Conservation (phyloP, 2,113 vertebrate species). For the Quiscalus mexicanus region DNA sequence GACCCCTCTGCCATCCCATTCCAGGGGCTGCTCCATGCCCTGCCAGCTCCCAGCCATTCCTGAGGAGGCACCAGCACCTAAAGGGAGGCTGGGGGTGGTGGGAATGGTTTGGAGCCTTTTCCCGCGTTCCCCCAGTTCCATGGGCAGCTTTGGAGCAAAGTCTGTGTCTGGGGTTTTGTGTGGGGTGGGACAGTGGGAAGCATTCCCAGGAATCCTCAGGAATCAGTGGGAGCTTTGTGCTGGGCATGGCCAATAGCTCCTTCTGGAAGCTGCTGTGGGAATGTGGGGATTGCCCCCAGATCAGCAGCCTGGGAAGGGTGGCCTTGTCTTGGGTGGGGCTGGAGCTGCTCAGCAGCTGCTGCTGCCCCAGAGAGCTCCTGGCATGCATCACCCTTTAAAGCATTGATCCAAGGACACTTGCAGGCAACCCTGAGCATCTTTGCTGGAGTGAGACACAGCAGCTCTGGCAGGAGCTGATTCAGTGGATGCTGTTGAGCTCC, state of each 20-base stretch:
- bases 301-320: background rate
- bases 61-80: fast-evolving
- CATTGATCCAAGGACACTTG: background rate
- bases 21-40: background rate
- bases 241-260: background rate
- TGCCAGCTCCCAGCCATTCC: background rate
- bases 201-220: background rate
- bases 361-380: fast-evolving
- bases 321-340: background rate
- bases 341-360: background rate
- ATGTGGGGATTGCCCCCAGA: background rate
- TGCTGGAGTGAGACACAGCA: background rate
- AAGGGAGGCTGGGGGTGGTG: fast-evolving
- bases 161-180: fast-evolving
- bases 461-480: background rate
- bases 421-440: background rate
- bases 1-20: background rate
- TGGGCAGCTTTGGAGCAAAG: fast-evolving
- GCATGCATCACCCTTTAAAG: background rate
- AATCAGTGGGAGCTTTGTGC: background rate
- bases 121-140: background rate
- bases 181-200: background rate
- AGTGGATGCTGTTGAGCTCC: background rate
- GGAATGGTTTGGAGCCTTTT: background rate
- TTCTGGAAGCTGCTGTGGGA: background rate